Conservation (phyloP, 2,113 vertebrate species). For the Elephas maximus region DNA sequence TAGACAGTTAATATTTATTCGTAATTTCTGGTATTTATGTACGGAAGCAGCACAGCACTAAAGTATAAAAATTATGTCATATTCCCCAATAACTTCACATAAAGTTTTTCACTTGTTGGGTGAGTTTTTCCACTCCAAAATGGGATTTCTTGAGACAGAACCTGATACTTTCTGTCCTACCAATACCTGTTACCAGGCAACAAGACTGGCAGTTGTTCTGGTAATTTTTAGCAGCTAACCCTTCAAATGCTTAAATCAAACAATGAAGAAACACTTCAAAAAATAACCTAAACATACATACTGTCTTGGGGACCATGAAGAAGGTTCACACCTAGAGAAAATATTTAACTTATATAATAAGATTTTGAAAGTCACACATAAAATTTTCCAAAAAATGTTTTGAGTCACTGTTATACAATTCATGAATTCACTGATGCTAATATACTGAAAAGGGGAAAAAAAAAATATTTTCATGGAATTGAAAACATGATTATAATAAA, state of each 20-base stretch:
- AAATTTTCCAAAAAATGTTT: neutral
- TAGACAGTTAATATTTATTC: neutral
- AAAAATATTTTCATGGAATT: conserved; percentile 18
- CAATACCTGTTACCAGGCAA: conserved; percentile 27
- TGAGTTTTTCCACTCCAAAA: neutral
- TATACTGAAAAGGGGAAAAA: neutral
- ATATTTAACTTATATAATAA: neutral
- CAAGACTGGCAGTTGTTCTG: neutral
- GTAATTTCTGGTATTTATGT: neutral
- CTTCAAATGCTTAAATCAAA: conserved; percentile 41
- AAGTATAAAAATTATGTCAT: neutral
- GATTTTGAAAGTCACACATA: neutral
- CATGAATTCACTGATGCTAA: neutral
- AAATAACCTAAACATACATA: neutral
- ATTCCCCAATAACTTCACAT: neutral
- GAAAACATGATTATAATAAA: neutral
- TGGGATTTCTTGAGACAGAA: conserved; percentile 13
- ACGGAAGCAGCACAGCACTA: neutral
- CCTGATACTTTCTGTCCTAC: conserved; percentile 16
- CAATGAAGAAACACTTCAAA: neutral
- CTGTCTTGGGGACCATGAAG: neutral
- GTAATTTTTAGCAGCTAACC: neutral
- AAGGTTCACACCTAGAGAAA: neutral
- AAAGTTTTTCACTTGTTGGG: neutral
- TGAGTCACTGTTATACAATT: neutral